Evolutionary conservation across 2,113 vertebrate genomes (phyloP).

Genomic region (Collichthys lucidus): DNA sequence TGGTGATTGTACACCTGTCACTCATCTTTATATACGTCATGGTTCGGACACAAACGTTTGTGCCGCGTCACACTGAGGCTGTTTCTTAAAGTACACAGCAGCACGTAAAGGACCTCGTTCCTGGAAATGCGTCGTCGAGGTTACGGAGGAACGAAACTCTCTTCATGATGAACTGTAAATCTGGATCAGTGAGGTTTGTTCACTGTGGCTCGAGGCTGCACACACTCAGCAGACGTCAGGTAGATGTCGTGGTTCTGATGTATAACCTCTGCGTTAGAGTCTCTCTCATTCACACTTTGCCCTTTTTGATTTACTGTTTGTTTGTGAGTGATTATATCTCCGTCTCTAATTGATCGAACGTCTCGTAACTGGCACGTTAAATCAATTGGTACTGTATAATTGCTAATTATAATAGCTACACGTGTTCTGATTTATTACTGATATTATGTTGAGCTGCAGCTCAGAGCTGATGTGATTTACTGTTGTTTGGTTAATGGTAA

Average conservation of each 20-base stretch:
- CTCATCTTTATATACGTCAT: no score
- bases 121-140: conserved; percentile 19
- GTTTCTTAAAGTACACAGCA: no score
- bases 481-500: conserved; percentile 26
- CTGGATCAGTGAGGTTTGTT: conserved; percentile 37
- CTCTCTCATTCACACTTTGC: background rate
- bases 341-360: conserved; percentile 34
- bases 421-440: conserved; percentile 46
- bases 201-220: background rate
- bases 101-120: background rate
- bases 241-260: background rate
- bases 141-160: conserved; percentile 1
- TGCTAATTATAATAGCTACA: conserved; percentile 55
- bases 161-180: conserved; percentile 50
- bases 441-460: background rate
- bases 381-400: conserved; percentile 49
- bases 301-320: conserved; percentile 30
- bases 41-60: background rate
- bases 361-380: background rate
- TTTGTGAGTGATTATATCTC: conserved; percentile 47
- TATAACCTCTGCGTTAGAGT: background rate
- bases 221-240: background rate
- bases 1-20: no score
- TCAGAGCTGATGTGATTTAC: conserved; percentile 13
- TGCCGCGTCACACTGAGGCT: background rate